Evolutionary conservation across 2,797 vertebrate species (phyloP).

Genomic region (Crax fasciolata): DNA sequence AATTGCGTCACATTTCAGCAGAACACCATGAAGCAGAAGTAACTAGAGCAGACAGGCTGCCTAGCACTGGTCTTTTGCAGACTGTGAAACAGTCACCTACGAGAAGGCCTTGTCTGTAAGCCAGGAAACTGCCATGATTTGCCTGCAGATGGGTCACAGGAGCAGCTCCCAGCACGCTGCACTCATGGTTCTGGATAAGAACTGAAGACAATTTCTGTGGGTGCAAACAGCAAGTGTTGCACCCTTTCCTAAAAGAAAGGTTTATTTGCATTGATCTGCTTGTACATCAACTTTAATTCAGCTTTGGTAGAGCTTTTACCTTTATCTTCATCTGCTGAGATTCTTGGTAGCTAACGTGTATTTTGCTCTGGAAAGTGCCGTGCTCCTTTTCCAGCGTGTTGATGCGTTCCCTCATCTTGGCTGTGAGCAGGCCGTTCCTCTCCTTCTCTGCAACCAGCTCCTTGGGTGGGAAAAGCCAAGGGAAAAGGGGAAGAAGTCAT

Average conservation of each 20-base stretch:
- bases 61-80: not conserved
- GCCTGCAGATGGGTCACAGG: accelerated
- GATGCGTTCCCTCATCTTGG: conserved; percentile 92
- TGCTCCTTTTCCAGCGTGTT: conserved; percentile 93
- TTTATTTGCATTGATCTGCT: not conserved
- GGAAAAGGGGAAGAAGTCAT: not conserved
- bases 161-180: not conserved
- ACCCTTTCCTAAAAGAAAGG: not conserved
- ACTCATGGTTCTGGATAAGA: not conserved
- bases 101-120: not conserved
- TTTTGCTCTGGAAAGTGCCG: conserved; percentile 92
- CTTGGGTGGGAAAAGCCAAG: conserved; percentile 67
- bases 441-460: conserved; percentile 96
- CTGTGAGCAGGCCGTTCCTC: conserved; percentile 88
- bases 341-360: conserved; percentile 93
- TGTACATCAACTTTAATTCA: accelerated
- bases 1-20: not conserved
- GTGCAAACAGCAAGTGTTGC: not conserved
- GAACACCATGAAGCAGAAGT: not conserved
- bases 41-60: not conserved
- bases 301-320: conserved; percentile 77
- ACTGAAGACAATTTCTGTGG: not conserved
- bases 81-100: accelerated
- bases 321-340: conserved; percentile 94
- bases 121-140: not conserved